These are phyloP conservation scores for Zingel zingel DNA, from an alignment of 2,113 vertebrate genomes.

Conservation along the genomic window DNA sequence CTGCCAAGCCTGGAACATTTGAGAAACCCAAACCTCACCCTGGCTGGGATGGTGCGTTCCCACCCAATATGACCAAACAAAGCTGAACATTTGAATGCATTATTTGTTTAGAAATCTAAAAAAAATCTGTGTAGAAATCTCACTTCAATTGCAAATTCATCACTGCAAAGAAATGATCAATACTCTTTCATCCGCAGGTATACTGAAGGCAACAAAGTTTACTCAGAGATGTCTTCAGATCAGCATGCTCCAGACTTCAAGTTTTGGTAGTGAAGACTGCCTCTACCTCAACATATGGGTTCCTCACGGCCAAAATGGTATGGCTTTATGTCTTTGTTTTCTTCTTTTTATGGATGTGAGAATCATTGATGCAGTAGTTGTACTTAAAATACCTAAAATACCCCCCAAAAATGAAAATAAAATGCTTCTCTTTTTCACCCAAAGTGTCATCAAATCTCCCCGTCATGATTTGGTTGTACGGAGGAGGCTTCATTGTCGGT, in stretches of 20 bases:
- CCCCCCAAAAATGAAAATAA: no score
- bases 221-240: conserved; percentile 85
- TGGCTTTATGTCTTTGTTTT: conserved; percentile 34
- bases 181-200: conserved; percentile 73
- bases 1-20: conserved; percentile 82
- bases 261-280: conserved; percentile 86
- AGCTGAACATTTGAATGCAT: not conserved
- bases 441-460: conserved; percentile 35
- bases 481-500: conserved; percentile 28
- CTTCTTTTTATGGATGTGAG: not conserved
- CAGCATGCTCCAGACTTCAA: conserved; percentile 75
- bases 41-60: conserved; percentile 88
- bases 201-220: conserved; percentile 82
- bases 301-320: conserved; percentile 83
- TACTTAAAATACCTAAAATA: not conserved
- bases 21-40: conserved; percentile 88
- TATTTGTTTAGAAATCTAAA: not conserved
- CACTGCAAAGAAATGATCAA: no score
- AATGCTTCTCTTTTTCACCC: not conserved
- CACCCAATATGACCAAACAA: not conserved
- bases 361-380: not conserved
- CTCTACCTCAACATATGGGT: conserved; percentile 95
- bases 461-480: conserved; percentile 38
- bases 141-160: not conserved
- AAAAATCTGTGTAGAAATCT: not conserved